phyloP scores from a whole-genome alignment of 2,888 invertebrate species.

The Aporophyla nigra region DNA sequence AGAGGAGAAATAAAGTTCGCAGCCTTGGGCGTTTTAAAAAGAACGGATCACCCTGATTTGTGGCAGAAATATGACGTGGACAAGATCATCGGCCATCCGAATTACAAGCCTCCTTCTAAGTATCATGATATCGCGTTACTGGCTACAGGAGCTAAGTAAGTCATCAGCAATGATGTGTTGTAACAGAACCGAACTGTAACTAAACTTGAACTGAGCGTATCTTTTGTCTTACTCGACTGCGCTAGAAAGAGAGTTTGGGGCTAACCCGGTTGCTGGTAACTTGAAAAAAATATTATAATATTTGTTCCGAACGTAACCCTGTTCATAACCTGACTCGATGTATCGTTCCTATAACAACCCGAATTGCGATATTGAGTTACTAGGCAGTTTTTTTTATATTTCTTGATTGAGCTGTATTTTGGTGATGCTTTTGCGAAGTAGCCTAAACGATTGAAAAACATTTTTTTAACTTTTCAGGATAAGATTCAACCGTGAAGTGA shows the following conservation, averaged over 20 bases:
- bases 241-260: no score
- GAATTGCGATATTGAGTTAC: no score
- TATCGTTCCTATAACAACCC: no score
- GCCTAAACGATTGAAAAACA: not conserved
- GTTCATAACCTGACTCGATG: no score
- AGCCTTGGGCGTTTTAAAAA: conserved; percentile 45
- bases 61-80: conserved; percentile 50
- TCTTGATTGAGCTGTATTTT: not conserved
- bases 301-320: no score
- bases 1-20: conserved; percentile 53
- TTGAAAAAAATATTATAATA: no score
- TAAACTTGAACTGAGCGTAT: no score
- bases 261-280: no score
- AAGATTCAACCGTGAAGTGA: conserved; percentile 35
- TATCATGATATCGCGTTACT: conserved; percentile 59
- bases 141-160: conserved; percentile 37
- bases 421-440: not conserved
- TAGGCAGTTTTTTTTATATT: no score
- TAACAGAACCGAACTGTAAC: not conserved
- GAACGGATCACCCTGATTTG: conserved; percentile 13
- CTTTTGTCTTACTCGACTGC: not conserved
- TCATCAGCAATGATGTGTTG: not conserved
- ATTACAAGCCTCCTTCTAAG: conserved; percentile 38
- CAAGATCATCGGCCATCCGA: conserved; percentile 39
- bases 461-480: conserved; percentile 38